A percentile compares a stretch with the other conserved stretches of the same genome.
phyloP scores from a whole-genome alignment of 2,888 invertebrate species.

The Oxystoma pomonae region DNA sequence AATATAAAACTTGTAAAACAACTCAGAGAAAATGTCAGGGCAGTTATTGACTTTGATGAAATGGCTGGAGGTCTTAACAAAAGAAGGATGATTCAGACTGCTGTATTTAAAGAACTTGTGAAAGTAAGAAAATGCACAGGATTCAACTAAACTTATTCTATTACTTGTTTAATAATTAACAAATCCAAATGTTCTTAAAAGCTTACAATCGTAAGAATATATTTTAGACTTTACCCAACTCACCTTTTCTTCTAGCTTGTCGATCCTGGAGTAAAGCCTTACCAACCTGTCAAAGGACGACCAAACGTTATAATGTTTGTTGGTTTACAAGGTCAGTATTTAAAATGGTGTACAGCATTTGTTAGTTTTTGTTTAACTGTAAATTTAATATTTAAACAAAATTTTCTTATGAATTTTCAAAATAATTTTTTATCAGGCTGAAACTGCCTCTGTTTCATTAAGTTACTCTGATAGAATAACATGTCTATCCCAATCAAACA shows the following conservation, averaged over 20 bases:
- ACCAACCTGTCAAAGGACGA: slow-evolving; percentile 91
- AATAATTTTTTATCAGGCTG: too few species aligned
- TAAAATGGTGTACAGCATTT: too few species aligned
- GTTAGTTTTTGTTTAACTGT: too few species aligned
- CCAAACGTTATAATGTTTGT: slow-evolving; percentile 99
- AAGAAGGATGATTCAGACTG: slow-evolving; percentile 96
- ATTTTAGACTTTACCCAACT: background rate
- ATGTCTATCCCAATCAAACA: too few species aligned
- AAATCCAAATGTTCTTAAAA: too few species aligned
- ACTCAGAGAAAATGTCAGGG: slow-evolving; percentile 93
- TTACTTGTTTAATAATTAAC: too few species aligned
- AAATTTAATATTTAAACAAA: too few species aligned
- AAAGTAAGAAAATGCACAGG: too few species aligned
- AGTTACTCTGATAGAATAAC: too few species aligned
- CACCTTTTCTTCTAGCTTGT: slow-evolving; percentile 62
- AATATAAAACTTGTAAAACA: slow-evolving; percentile 95
- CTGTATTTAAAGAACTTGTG: slow-evolving; percentile 96
- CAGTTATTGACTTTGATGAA: slow-evolving; percentile 98
- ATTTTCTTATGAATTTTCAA: too few species aligned
- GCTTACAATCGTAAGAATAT: slow-evolving; percentile 1
- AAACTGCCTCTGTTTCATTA: too few species aligned
- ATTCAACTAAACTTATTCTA: too few species aligned
- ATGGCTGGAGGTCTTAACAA: slow-evolving; percentile 99
- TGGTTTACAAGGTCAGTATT: slow-evolving; percentile 91
- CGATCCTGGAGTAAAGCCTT: slow-evolving; percentile 96